Evolutionary conservation across 2,888 invertebrate genomes (phyloP), one percentile per base, ranked within the genome.

Genomic region (Thymelicus lineola): DNA sequence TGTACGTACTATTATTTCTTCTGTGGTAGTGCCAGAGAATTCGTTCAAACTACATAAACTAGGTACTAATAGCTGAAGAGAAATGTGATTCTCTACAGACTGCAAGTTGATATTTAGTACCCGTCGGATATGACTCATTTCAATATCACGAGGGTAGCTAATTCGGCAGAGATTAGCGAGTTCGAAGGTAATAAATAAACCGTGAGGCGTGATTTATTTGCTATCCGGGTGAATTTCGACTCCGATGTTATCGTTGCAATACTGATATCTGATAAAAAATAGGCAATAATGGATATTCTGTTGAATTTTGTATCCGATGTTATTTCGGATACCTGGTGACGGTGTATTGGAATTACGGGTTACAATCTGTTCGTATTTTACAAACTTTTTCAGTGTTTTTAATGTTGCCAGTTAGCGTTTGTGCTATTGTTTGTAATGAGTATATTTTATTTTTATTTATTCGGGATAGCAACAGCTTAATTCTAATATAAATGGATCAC

Each of bases 241-340:
- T 63, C 35, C 46, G 72, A 66, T 69, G 50, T 69, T 66, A 70
- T 66, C 38, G 59, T 66, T 45, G 50, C 17, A 48, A 50, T 61
- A 20, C 45, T n/a, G 46, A n/a, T 36, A 36, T 57, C n/a, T 7
- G 57, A 42, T 36, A 17, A 57, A 57, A 55, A 57, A 57, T 36
- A 36, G 20, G 12, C 7, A 53, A 53, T 20, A 53, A 3, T 3
- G 10, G 53, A 20, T 20, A n/a, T 53, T 53, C 20, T 53, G 53
- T 5, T 57, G n/a, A 17, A 36, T 35, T 57, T 36, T 36, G 57
- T 28, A 55, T 14, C 3, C 28, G 28, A n/a, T 57, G 28, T 28
- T 28, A 55, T 15, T 50, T 42, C 42, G 10, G 10, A 10, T 42
- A 42, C 9, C 42, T 10, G 42, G 1, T 42, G 42, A 42, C 9